These are phyloP conservation scores for Aleiodes testaceus DNA, from an alignment of 2,888 invertebrate genomes.

Conservation along the genomic window DNA sequence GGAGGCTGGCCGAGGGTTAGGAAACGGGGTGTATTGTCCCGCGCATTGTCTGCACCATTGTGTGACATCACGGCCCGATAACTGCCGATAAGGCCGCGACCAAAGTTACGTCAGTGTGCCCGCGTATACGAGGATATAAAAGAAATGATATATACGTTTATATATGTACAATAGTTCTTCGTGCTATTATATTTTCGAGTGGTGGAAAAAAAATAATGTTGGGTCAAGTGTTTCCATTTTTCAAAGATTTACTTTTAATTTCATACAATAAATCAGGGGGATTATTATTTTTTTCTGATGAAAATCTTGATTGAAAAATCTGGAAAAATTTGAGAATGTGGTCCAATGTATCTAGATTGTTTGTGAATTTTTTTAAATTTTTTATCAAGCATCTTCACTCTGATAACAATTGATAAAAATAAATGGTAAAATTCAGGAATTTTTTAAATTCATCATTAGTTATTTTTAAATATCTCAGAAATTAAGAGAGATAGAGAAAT, in stretches of 20 bases:
- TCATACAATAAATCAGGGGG: too few relatives aligned
- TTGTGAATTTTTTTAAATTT: too few relatives aligned
- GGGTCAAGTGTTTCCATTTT: conserved; percentile 21
- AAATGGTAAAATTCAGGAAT: too few relatives aligned
- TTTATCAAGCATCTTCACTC: too few relatives aligned
- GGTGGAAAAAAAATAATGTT: background rate
- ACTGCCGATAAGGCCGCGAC: conserved; percentile 72
- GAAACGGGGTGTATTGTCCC: conserved; percentile 70
- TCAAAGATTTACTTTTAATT: background rate
- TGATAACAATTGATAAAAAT: conserved; percentile 2
- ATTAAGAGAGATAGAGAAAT: too few relatives aligned
- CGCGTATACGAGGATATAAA: conserved; percentile 50
- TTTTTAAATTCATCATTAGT: too few relatives aligned
- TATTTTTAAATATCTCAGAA: too few relatives aligned
- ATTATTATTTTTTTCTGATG: background rate
- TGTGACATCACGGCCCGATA: conserved; percentile 73
- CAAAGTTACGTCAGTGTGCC: conserved; percentile 61
- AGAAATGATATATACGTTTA: conserved; percentile 49
- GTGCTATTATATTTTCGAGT: conserved; percentile 1
- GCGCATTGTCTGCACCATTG: conserved; percentile 73
- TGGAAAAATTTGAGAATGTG: background rate
- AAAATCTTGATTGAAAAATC: background rate
- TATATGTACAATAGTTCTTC: conserved; percentile 20
- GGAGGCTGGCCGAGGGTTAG: conserved; percentile 57
- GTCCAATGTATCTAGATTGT: too few relatives aligned